Conservation (phyloP, 2,888 invertebrate genomes). For the Epistrophe eligans region DNA sequence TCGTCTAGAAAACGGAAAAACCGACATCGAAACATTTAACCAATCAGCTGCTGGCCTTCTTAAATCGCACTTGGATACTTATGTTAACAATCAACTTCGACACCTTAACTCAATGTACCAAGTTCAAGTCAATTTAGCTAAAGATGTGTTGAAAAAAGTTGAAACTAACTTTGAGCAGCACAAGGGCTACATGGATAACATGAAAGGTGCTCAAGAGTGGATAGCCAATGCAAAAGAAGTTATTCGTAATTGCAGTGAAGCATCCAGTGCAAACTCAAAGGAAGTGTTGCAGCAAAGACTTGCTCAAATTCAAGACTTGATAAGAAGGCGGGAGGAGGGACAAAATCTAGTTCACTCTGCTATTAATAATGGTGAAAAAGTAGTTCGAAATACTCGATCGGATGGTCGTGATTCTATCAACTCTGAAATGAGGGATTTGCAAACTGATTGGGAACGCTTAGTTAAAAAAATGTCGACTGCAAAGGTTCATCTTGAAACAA, state of each 20-base stretch:
- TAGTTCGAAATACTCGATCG: conserved; percentile 93
- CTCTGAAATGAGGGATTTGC: conserved; percentile 93
- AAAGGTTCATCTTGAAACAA: conserved; percentile 95
- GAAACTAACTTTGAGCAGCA: conserved; percentile 95
- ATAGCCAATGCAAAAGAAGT: conserved; percentile 93
- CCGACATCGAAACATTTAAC: conserved; percentile 93
- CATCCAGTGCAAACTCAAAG: conserved; percentile 90
- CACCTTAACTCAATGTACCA: conserved; percentile 95
- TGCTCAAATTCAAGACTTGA: conserved; percentile 91
- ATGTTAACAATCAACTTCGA: conserved; percentile 93
- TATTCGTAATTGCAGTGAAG: conserved; percentile 91
- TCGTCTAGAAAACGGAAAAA: conserved; percentile 90
- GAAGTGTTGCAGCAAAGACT: conserved; percentile 93
- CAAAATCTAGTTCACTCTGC: conserved; percentile 94
- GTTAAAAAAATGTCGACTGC: conserved; percentile 96
- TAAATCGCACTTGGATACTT: conserved; percentile 93
- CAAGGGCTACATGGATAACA: conserved; percentile 90
- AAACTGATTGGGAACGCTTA: conserved; percentile 95
- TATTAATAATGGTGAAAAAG: conserved; percentile 95
- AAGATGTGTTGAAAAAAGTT: conserved; percentile 95
- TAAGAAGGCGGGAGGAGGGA: conserved; percentile 93
- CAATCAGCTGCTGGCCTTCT: conserved; percentile 90
- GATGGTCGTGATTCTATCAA: conserved; percentile 95
- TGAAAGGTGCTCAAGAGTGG: conserved; percentile 92
- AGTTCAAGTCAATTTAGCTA: conserved; percentile 93